A percentile compares a stretch with the other conserved stretches of the same genome.
Conservation (phyloP, 2,888 invertebrate genomes). For the Timema podura region DNA sequence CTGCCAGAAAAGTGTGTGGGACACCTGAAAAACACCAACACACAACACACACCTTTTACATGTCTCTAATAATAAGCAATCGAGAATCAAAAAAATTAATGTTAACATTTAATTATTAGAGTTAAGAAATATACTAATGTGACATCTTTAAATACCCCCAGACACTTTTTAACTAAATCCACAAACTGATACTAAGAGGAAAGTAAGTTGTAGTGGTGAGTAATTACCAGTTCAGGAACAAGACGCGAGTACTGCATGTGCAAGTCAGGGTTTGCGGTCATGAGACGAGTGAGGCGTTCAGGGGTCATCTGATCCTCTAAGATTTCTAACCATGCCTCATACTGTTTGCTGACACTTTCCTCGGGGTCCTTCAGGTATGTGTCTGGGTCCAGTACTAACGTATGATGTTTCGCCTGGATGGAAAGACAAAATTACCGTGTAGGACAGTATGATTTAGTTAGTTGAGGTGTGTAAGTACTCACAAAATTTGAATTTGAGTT, state of each 20-base stretch:
- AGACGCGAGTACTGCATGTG: constrained; percentile 60
- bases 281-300: constrained; percentile 57
- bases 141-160: too few relatives aligned
- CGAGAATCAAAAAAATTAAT: too few relatives aligned
- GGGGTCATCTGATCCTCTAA: constrained; percentile 51
- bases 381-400: constrained; percentile 65
- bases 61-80: too few relatives aligned
- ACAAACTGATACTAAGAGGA: too few relatives aligned
- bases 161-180: too few relatives aligned
- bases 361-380: constrained; percentile 69
- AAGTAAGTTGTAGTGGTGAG: too few relatives aligned
- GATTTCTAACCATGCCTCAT: constrained; percentile 56
- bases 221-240: constrained; percentile 57
- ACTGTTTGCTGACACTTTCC: constrained; percentile 50
- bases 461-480: too few relatives aligned
- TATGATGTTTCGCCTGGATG: constrained; percentile 62
- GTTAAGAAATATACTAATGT: too few relatives aligned
- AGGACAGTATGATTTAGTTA: too few relatives aligned
- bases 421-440: constrained; percentile 20
- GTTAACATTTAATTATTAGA: too few relatives aligned
- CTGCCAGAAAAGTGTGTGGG: constrained; percentile 76
- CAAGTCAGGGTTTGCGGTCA: constrained; percentile 57
- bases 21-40: constrained; percentile 47
- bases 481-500: too few relatives aligned
- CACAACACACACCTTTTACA: too few relatives aligned